Evolutionary conservation across 2,888 invertebrate genomes (phyloP).

Genomic region (Mythimna pallens): DNA sequence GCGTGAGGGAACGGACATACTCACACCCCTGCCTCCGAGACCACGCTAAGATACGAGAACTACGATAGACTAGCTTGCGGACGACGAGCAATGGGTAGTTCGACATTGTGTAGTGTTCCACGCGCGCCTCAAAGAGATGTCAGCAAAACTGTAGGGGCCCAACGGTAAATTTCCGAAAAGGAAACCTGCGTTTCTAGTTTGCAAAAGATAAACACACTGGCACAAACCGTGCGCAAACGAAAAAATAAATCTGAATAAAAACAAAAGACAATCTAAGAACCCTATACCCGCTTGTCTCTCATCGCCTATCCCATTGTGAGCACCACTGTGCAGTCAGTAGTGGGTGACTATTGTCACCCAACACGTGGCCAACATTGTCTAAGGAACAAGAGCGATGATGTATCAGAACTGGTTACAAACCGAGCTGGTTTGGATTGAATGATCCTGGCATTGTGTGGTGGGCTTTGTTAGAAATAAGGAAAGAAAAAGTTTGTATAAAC

Average conservation of each 20-base stretch:
- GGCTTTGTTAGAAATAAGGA: slow-evolving; percentile 9
- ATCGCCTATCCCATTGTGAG: slow-evolving; percentile 15
- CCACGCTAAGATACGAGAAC: too few species aligned
- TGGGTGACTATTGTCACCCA: slow-evolving; percentile 64
- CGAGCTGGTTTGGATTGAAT: slow-evolving; percentile 58
- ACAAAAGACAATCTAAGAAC: background rate
- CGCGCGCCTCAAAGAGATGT: too few species aligned
- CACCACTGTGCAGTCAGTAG: slow-evolving; percentile 54
- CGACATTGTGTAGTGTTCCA: too few species aligned
- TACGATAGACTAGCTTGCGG: too few species aligned
- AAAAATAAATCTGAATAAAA: background rate
- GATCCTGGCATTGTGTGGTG: slow-evolving; percentile 45
- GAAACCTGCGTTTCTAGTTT: too few species aligned
- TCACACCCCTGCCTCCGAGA: too few species aligned
- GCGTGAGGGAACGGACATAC: too few species aligned
- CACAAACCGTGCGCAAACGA: too few species aligned
- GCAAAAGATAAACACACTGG: too few species aligned
- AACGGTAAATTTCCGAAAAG: too few species aligned
- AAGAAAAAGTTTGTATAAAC: slow-evolving; percentile 1
- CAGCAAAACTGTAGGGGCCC: too few species aligned
- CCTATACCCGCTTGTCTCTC: slow-evolving; percentile 27
- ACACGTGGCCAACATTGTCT: slow-evolving; percentile 64
- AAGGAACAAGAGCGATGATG: slow-evolving; percentile 46
- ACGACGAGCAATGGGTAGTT: too few species aligned
- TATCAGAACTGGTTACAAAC: slow-evolving; percentile 54